Percentiles rank a stretch among this genome's conserved stretches.
phyloP scores from a whole-genome alignment of 2,888 invertebrate genomes.

The Zonitis immaculata region DNA sequence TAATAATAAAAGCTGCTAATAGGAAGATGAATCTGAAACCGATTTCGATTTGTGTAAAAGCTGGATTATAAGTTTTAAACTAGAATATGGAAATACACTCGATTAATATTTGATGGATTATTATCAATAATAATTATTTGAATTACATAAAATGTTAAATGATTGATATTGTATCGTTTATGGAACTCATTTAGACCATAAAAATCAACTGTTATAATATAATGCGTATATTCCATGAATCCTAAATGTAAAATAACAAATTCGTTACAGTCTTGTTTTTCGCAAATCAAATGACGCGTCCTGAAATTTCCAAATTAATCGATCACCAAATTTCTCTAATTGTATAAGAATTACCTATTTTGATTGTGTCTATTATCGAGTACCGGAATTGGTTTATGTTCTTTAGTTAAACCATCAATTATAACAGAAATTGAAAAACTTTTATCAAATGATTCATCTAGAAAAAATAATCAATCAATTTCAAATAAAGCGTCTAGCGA shows the following conservation, averaged over 20 bases:
- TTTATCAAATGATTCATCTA: slow-evolving; percentile 88
- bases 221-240: slow-evolving; percentile 82
- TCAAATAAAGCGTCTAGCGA: not conserved
- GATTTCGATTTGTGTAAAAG: slow-evolving; percentile 94
- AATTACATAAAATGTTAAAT: slow-evolving; percentile 80
- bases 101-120: no score
- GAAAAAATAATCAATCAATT: slow-evolving; percentile 36
- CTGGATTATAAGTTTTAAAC: slow-evolving; percentile 95
- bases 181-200: slow-evolving; percentile 81
- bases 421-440: slow-evolving; percentile 81
- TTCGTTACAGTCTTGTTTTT: slow-evolving; percentile 77
- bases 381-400: slow-evolving; percentile 66
- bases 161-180: slow-evolving; percentile 75
- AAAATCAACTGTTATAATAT: slow-evolving; percentile 79
- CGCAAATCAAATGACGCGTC: slow-evolving; percentile 78
- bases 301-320: slow-evolving; percentile 48
- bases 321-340: no score
- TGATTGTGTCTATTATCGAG: slow-evolving; percentile 61
- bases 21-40: slow-evolving; percentile 96
- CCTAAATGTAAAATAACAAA: slow-evolving; percentile 86
- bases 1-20: slow-evolving; percentile 76
- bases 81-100: no score
- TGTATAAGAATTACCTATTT: slow-evolving; percentile 57
- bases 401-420: slow-evolving; percentile 73
- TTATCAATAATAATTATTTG: not conserved